Base-by-base conservation (phyloP, 2,888 invertebrate genomes). In the Acleris laterana region DNA sequence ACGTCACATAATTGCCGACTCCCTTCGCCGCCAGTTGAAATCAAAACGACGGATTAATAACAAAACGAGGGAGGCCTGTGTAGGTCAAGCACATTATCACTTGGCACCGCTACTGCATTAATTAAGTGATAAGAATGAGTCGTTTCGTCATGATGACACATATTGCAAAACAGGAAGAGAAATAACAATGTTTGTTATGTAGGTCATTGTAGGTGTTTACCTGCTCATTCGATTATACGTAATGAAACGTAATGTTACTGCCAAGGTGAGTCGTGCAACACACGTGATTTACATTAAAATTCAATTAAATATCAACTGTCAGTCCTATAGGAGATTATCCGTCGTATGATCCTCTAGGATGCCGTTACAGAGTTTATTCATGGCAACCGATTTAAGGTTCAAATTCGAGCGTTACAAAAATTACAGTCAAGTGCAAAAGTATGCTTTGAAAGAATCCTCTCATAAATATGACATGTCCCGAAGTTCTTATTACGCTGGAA, bases 1-100 rank as follows among this genome's bases (percentile, higher is more conserved):
- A 92, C 92, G 92, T 93, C 92, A 92, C 87, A 82, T 92, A 93
- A 92, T 92, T 90, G 90, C 90, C 88, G 84, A 84, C 85, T 90
- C 91, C 92, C 92, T 89, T 88, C 84, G 85, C 78, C 84, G 85
- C 78, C 82, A 80, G 83, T 88, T 87, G 84, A 89, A 92, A 92
- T 92, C 92, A 91, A 90, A 92, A 90, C 87, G 87, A 83, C 83
- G 86, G 89, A 90, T 90, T 91, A 90, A 88, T 91, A 91, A 90
- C 89, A 86, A 51, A 66, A 65, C 56, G 60, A 91, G 88, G 91
- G 92, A 90, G 83, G 84, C 80, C 87, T 82, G 82, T 89, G 87
- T 91, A 92, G 92, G 92, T 93, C 92, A 93, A 91, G 90, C 87
- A 84, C 85, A 83, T 90, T 88, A 88, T 88, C 86, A 82, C 76